These are phyloP conservation scores for Podocnemis expansa DNA, from an alignment of 2,113 vertebrate genomes.

Conservation along the genomic window DNA sequence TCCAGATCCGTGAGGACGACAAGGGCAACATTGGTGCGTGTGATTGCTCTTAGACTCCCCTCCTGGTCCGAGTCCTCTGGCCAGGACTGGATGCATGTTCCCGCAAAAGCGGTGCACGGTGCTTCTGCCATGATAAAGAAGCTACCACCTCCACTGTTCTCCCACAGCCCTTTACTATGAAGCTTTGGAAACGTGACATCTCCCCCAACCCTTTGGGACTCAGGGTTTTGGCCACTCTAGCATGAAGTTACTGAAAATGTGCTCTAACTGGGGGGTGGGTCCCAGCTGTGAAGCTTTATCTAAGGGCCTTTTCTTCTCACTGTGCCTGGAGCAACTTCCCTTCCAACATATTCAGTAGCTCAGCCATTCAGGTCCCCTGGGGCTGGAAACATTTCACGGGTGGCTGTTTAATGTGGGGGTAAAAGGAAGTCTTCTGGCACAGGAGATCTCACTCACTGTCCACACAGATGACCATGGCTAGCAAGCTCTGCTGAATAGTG, in stretches of 20 bases:
- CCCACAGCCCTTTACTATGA: neutral
- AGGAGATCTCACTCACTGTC: neutral
- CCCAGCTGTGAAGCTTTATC: neutral
- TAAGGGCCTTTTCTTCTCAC: neutral
- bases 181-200: neutral
- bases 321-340: neutral
- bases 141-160: neutral
- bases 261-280: neutral
- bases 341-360: neutral
- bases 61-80: neutral
- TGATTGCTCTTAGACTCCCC: fast-evolving
- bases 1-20: conserved; percentile 93
- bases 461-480: neutral
- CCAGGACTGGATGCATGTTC: neutral
- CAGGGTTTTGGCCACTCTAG: neutral
- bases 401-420: neutral
- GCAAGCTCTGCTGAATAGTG: neutral
- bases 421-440: neutral
- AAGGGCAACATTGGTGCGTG: conserved; percentile 93
- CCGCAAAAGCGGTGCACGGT: neutral
- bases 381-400: neutral
- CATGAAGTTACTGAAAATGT: neutral
- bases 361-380: neutral
- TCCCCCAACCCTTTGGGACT: neutral
- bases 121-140: neutral